Percentiles rank a stretch among this genome's conserved stretches.
Evolutionary conservation across 2,888 invertebrate genomes (phyloP).

Genomic region (Tenodera sinensis): DNA sequence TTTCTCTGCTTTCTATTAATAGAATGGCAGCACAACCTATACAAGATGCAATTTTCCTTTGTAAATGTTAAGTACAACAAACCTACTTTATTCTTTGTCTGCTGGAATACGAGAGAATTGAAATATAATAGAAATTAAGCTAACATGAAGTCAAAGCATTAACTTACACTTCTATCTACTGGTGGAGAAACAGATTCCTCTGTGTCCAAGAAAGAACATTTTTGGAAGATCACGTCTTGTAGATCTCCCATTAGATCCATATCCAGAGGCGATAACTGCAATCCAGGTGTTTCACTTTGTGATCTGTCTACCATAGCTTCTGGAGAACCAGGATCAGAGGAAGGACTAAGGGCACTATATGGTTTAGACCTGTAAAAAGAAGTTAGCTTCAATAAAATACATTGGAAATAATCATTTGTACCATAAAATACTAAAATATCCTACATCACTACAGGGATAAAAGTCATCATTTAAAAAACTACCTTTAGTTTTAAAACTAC

Average conservation of each 20-base stretch:
- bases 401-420: no score
- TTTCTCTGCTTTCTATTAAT: no score
- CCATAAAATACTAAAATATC: no score
- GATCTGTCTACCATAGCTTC: conserved; percentile 43
- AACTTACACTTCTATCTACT: conserved; percentile 50
- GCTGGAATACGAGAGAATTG: neutral
- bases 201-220: conserved; percentile 38
- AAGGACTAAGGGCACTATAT: conserved; percentile 51
- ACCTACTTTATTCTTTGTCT: no score
- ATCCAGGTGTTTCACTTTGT: conserved; percentile 41
- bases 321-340: conserved; percentile 44
- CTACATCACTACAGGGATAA: no score
- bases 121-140: neutral
- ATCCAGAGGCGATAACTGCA: conserved; percentile 48
- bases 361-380: conserved; percentile 33
- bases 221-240: conserved; percentile 54
- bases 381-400: no score
- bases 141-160: neutral
- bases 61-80: no score
- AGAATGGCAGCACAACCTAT: no score
- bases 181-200: conserved; percentile 52
- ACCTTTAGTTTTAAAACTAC: no score
- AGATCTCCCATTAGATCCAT: conserved; percentile 67
- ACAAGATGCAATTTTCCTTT: no score
- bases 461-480: no score